Conservation (phyloP, 2,888 invertebrate species). For the Drymonia ruficornis region DNA sequence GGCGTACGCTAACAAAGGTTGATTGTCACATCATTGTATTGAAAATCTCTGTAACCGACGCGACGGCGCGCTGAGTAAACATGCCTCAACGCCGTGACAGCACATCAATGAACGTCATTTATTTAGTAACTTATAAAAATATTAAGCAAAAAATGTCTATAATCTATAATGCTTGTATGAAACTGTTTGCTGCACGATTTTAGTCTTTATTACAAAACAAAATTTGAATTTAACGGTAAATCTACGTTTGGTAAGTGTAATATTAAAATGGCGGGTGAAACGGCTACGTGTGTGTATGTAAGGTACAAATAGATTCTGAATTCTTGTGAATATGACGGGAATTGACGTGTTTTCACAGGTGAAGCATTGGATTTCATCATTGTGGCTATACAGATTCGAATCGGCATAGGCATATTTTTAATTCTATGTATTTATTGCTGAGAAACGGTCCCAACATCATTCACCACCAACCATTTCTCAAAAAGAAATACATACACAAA, state of each 20-base stretch:
- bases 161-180: constrained; percentile 41
- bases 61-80: constrained; percentile 67
- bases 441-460: too few relatives aligned
- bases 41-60: constrained; percentile 41
- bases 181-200: constrained; percentile 26
- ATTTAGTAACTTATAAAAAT: constrained; percentile 80
- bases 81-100: constrained; percentile 63
- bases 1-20: constrained; percentile 44
- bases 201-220: constrained; percentile 42
- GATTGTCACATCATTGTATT: constrained; percentile 55
- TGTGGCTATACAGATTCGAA: not conserved
- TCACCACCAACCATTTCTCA: too few relatives aligned
- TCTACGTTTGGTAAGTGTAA: constrained; percentile 32
- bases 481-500: too few relatives aligned
- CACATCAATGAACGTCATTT: constrained; percentile 78
- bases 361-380: constrained; percentile 20
- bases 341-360: constrained; percentile 57
- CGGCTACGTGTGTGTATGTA: constrained; percentile 44
- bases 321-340: constrained; percentile 30
- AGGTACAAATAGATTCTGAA: constrained; percentile 24
- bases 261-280: constrained; percentile 35
- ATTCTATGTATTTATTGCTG: too few relatives aligned
- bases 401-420: too few relatives aligned
- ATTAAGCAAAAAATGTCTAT: constrained; percentile 41
- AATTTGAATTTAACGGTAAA: constrained; percentile 33